Conservation (phyloP, 2,888 invertebrate species). For the Stenolophus ochropezus region DNA sequence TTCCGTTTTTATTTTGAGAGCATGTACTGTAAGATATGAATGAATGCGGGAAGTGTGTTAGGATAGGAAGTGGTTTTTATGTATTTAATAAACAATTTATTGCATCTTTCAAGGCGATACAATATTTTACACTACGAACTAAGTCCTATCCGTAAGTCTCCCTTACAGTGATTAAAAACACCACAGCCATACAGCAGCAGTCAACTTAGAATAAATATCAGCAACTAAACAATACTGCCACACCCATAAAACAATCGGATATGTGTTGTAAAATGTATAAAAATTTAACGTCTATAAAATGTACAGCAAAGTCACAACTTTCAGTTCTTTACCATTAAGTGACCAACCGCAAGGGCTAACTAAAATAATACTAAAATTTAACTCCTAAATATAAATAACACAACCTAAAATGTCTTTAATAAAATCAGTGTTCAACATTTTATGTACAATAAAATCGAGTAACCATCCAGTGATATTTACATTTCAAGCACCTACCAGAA, state of each 20-base stretch:
- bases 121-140: slow-evolving; percentile 47
- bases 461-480: slow-evolving; percentile 40
- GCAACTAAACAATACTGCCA: too few species aligned
- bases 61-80: neutral
- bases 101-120: slow-evolving; percentile 58
- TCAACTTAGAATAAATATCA: slow-evolving; percentile 9
- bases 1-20: slow-evolving; percentile 41
- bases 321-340: slow-evolving; percentile 8
- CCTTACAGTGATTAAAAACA: slow-evolving; percentile 53
- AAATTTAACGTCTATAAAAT: slow-evolving; percentile 16
- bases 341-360: slow-evolving; percentile 31
- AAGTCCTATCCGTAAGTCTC: slow-evolving; percentile 30
- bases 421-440: slow-evolving; percentile 31
- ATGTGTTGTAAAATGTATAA: slow-evolving; percentile 28
- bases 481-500: slow-evolving; percentile 31
- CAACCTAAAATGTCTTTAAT: slow-evolving; percentile 56
- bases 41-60: neutral
- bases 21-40: neutral
- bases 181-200: slow-evolving; percentile 53
- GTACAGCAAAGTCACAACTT: neutral
- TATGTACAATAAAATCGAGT: slow-evolving; percentile 48
- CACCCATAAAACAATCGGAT: slow-evolving; percentile 44
- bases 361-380: slow-evolving; percentile 54
- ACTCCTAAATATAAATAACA: slow-evolving; percentile 51
- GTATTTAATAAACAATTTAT: slow-evolving; percentile 56